Conservation (phyloP, 2,888 invertebrate genomes). For the Gisinianus flammeolus region DNA sequence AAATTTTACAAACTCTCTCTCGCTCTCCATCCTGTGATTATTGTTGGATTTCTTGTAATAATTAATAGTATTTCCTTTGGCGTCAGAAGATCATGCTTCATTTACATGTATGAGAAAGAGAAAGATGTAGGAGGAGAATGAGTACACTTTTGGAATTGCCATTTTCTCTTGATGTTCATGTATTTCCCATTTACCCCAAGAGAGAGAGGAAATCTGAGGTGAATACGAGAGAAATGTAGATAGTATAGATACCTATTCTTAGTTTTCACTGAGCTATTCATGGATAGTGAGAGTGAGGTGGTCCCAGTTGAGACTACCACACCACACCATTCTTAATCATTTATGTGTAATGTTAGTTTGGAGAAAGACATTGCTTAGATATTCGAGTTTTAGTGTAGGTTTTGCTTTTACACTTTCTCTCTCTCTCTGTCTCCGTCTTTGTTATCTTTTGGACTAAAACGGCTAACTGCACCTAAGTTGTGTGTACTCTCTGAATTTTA, state of each 20-base stretch:
- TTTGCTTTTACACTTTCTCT: neutral
- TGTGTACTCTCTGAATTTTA: neutral
- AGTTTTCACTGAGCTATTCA: neutral
- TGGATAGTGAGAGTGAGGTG: neutral
- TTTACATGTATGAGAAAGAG: constrained; percentile 9
- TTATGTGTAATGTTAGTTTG: constrained; percentile 30
- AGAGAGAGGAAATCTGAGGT: neutral
- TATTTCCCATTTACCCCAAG: neutral
- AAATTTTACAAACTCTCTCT: neutral
- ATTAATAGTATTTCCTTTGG: constrained; percentile 19
- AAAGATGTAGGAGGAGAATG: neutral
- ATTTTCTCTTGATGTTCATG: too few species aligned
- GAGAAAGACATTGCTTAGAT: constrained; percentile 11
- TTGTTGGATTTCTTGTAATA: constrained; percentile 2
- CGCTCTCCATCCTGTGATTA: neutral
- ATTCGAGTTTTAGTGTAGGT: neutral
- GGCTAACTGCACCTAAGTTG: neutral
- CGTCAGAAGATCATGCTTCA: constrained; percentile 23
- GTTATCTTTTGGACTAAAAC: neutral
- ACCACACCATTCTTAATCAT: constrained; percentile 22
- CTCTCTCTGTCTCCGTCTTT: neutral
- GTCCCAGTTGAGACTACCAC: neutral
- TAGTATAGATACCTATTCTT: neutral
- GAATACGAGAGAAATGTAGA: neutral
- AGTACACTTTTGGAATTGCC: too few species aligned